A percentile compares a stretch with the other conserved stretches of the same genome.
Evolutionary conservation across 2,113 vertebrate genomes (phyloP).

Genomic region (Bos taurus): DNA sequence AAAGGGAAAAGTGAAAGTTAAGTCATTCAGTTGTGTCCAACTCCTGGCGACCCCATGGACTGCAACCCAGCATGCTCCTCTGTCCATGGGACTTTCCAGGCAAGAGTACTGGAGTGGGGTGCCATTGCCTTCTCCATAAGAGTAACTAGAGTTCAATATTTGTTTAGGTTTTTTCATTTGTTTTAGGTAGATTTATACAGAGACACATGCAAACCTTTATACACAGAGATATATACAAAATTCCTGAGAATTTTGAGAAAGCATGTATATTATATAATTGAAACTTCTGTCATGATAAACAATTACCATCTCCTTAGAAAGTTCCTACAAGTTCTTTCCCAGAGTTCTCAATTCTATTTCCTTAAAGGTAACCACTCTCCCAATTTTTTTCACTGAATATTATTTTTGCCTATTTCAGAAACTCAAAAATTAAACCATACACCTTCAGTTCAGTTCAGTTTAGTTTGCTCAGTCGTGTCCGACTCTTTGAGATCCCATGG

Average conservation of each 20-base stretch:
- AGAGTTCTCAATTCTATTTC: not conserved
- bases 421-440: not conserved
- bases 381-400: not conserved
- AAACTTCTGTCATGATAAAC: not conserved
- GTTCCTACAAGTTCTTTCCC: not conserved
- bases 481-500: no score
- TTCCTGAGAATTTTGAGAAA: not conserved
- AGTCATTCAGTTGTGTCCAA: no score
- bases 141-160: not conserved
- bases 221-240: not conserved
- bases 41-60: no score
- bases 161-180: not conserved
- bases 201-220: no score
- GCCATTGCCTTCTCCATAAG: not conserved
- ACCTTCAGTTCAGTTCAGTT: no score
- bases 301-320: not conserved
- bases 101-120: no score
- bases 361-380: not conserved
- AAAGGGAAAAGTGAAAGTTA: no score
- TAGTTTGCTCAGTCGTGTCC: no score
- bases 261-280: not conserved
- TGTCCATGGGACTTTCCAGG: no score
- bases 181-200: not conserved
- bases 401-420: not conserved
- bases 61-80: no score